Base-by-base conservation (phyloP, 2,797 vertebrate species). In the Monodelphis domestica region DNA sequence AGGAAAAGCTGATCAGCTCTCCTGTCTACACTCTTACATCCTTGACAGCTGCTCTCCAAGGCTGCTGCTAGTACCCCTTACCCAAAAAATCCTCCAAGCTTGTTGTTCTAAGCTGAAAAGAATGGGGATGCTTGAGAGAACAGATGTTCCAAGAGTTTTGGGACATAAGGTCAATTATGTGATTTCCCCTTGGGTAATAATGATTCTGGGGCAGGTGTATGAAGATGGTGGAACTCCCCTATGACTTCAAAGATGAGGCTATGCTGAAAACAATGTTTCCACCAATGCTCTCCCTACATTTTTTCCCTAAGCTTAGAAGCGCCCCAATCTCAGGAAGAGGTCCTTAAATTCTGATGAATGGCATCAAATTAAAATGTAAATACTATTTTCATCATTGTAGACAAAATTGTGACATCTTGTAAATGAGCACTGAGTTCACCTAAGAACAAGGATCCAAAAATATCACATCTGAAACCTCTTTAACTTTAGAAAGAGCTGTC, bases 351-450 rank as follows among this genome's bases (percentile, higher is more conserved):
- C 50, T 91, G 53, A 88, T 53, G 33, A 21, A 3, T 54, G 11
- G 5, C 94, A 33, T 54, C 53, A 91, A 90, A 89, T 54, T 94
- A 94, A 94, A 96, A 95, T n/a, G 12, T 84, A 89, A 2, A 88
- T 4, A 87, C 70, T 70, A 78, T 84, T 84, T 84, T 45, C 45
- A 50, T 21, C 21, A 78, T 24, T 78, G 6, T 78, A 78, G 70
- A 17, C 38, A 84, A 84, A 78, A 26, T 24, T 84, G 52, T 95
- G 38, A 90, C 54, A 53, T 59, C 90, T 94, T 91, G 54, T 57
- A 93, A 89, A 78, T 94, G 50, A 91, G 56, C 55, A 55, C 38
- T n/a, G 70, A 70, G 38, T 54, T 84, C 70, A 50, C 24, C 50
- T 50, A 50, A 84, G 38, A 84, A 50, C 70, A 54, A 54, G 57